phyloP scores from a whole-genome alignment of 2,888 invertebrate species.

The Drosophila multiciliata region DNA sequence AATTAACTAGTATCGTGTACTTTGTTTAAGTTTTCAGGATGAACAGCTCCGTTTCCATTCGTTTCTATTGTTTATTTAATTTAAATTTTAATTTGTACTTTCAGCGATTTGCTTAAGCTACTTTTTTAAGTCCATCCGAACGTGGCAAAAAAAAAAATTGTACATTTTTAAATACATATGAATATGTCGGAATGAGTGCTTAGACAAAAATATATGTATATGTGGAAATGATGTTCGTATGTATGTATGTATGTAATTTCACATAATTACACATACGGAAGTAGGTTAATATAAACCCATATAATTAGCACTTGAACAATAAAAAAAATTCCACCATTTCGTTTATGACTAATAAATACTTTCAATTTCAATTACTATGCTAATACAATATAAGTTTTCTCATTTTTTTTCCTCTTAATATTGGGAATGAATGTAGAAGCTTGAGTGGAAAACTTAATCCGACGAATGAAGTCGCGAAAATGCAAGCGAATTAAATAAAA shows the following conservation, averaged over 20 bases:
- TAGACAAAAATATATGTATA: neutral
- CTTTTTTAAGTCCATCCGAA: neutral
- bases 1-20: slow-evolving; percentile 15
- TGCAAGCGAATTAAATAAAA: slow-evolving; percentile 20
- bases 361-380: neutral
- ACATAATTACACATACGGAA: neutral
- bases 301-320: neutral
- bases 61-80: neutral
- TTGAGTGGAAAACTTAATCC: neutral
- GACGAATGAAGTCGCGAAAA: neutral
- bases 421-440: neutral
- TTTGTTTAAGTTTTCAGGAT: neutral
- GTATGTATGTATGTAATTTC: neutral
- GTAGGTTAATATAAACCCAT: too few relatives aligned
- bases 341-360: neutral
- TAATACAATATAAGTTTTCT: neutral
- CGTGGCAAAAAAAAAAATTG: neutral
- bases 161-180: neutral
- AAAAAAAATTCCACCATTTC: neutral
- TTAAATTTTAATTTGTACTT: neutral
- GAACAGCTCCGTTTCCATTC: slow-evolving; percentile 7
- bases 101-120: neutral
- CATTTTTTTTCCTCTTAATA: neutral
- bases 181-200: neutral
- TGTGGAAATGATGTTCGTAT: neutral